Percentiles rank a stretch among this genome's conserved stretches.
These are phyloP conservation scores for Anoplophora glabripennis DNA, from an alignment of 1,140 invertebrate genomes.

Conservation along the genomic window DNA sequence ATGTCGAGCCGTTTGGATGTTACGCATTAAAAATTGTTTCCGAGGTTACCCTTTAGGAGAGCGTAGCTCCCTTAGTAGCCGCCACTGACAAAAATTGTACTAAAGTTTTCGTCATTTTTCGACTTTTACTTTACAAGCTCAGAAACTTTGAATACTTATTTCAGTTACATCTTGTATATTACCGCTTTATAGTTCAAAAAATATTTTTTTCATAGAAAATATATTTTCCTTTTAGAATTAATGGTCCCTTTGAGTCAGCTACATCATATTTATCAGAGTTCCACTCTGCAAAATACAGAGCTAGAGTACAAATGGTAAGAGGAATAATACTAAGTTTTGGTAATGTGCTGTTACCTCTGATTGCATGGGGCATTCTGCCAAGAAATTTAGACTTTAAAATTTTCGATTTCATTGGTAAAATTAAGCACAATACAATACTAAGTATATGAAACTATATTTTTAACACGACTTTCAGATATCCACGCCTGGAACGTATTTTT, in stretches of 20 bases:
- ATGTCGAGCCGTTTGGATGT: no score
- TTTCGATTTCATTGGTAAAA: constrained; percentile 19
- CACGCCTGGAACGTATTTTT: constrained; percentile 78
- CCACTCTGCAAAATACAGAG: constrained; percentile 59
- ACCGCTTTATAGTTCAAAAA: no score
- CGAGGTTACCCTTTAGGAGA: no score
- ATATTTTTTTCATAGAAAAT: no score
- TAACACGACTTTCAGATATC: constrained; percentile 40
- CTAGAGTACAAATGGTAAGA: constrained; percentile 60
- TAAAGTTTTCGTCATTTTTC: no score
- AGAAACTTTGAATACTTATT: no score
- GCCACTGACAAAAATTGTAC: no score
- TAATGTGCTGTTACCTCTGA: constrained; percentile 44
- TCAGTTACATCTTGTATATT: no score
- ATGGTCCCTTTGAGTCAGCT: constrained; percentile 67
- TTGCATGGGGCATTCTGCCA: constrained; percentile 31
- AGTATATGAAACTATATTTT: neutral
- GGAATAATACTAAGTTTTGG: constrained; percentile 60
- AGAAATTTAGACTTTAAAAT: constrained; percentile 17
- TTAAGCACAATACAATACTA: neutral
- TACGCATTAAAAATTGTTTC: no score
- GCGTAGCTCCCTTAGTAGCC: no score
- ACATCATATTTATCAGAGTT: constrained; percentile 69
- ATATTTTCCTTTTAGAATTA: constrained; percentile 59
- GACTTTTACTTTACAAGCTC: no score